These are phyloP conservation scores for Operophtera brumata DNA, from an alignment of 2,888 invertebrate species.

Conservation along the genomic window DNA sequence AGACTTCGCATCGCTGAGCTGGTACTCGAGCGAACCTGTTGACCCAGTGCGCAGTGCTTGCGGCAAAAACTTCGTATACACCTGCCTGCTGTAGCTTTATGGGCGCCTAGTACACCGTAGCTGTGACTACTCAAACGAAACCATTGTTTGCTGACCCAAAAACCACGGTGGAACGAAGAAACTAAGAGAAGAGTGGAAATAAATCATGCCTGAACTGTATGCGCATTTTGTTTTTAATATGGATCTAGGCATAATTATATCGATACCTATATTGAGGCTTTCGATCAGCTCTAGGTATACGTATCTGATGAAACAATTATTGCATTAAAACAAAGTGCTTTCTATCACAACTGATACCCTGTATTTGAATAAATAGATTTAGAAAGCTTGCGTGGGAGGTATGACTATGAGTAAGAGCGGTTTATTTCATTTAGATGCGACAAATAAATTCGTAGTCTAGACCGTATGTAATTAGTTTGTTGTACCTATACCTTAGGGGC, in stretches of 20 bases:
- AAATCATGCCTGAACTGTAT: constrained; percentile 13
- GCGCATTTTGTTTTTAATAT: constrained; percentile 13
- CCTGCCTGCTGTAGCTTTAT: constrained; percentile 57
- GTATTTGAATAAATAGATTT: constrained; percentile 38
- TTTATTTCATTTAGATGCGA: constrained; percentile 26
- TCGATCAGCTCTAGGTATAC: background rate
- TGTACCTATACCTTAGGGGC: constrained; percentile 11
- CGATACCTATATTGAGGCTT: too few relatives aligned
- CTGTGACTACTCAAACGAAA: constrained; percentile 48
- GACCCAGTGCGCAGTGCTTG: constrained; percentile 69
- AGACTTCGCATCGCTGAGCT: constrained; percentile 60
- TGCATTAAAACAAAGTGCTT: constrained; percentile 40
- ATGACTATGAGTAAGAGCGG: constrained; percentile 37
- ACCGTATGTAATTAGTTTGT: constrained; percentile 23
- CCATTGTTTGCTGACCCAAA: constrained; percentile 54
- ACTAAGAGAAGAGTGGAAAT: constrained; percentile 35
- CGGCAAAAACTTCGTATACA: constrained; percentile 62
- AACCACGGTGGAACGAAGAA: constrained; percentile 37
- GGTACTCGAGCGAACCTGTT: constrained; percentile 68
- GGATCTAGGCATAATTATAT: too few relatives aligned
- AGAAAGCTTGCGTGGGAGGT: constrained; percentile 39
- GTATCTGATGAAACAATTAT: constrained; percentile 12
- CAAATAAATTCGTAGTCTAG: constrained; percentile 27
- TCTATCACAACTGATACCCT: constrained; percentile 40
- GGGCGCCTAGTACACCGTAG: constrained; percentile 43